phyloP scores from a whole-genome alignment of 53 echinoderm and acorn worm genomes.

The Paracentrotus lividus region DNA sequence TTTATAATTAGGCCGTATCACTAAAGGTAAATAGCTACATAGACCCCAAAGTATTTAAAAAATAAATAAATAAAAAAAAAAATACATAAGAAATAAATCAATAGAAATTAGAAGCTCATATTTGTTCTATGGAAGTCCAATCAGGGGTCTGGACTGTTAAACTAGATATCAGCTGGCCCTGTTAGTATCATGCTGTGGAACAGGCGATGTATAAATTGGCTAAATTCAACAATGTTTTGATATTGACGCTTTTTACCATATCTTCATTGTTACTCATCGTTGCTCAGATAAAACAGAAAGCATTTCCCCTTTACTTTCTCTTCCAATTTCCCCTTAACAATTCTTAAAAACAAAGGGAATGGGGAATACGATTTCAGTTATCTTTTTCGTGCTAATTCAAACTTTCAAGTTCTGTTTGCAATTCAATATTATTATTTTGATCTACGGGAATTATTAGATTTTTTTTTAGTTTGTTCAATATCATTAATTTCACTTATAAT shows the following conservation, averaged over 20 bases:
- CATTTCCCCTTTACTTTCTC: neutral
- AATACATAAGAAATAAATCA: too few relatives aligned
- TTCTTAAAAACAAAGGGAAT: neutral
- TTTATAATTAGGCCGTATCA: too few relatives aligned
- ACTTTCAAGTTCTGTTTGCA: neutral
- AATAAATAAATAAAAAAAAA: too few relatives aligned
- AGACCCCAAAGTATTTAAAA: too few relatives aligned
- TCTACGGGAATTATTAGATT: too few relatives aligned
- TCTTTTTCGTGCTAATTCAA: too few relatives aligned
- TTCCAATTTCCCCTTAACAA: neutral
- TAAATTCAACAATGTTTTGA: neutral
- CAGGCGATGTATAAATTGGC: neutral
- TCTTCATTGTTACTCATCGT: neutral
- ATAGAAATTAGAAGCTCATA: neutral
- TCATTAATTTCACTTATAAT: too few relatives aligned
- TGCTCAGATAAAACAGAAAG: neutral
- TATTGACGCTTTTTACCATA: neutral
- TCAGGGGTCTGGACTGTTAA: neutral
- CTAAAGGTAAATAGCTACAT: too few relatives aligned
- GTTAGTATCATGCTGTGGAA: neutral
- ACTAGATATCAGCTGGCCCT: neutral
- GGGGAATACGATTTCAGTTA: too few relatives aligned
- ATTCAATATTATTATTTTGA: too few relatives aligned
- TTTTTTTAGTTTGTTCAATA: too few relatives aligned
- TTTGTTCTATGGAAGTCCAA: neutral